These are phyloP conservation scores for Eriocheir sinensis DNA, from an alignment of 1,140 invertebrate species.

Conservation along the genomic window DNA sequence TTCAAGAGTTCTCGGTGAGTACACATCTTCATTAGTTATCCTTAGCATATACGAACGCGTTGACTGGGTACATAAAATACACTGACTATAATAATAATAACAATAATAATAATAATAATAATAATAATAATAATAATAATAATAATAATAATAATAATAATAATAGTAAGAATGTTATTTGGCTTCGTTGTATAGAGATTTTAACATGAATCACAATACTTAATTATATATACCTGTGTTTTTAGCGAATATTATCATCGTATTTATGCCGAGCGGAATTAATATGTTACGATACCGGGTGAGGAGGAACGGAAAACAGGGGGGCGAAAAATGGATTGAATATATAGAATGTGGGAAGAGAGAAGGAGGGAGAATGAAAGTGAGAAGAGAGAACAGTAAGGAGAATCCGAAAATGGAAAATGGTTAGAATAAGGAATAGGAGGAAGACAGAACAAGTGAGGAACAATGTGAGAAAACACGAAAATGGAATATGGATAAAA, in stretches of 20 bases:
- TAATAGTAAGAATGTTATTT: too few relatives aligned
- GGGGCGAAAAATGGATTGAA: background rate
- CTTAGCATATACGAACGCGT: background rate
- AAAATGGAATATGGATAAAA: background rate
- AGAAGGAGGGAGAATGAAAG: background rate
- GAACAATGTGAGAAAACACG: too few relatives aligned
- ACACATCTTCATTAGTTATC: background rate
- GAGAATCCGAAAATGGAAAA: background rate
- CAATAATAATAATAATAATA: too few relatives aligned
- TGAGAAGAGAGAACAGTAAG: background rate
- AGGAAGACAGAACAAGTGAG: too few relatives aligned
- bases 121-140: too few relatives aligned
- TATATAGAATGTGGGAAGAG: background rate
- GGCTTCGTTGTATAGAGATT: too few relatives aligned
- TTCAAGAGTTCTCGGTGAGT: slow-evolving; percentile 2
- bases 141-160: too few relatives aligned
- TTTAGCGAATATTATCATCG: too few relatives aligned
- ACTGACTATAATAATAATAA: background rate
- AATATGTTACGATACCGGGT: background rate
- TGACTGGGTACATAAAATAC: background rate
- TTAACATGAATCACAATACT: too few relatives aligned
- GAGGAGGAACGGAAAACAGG: background rate
- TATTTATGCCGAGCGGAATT: background rate
- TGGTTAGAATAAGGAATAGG: background rate
- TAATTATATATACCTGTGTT: too few relatives aligned